phyloP scores from a whole-genome alignment of 2,113 vertebrate genomes.

The Hemicordylus capensis region DNA sequence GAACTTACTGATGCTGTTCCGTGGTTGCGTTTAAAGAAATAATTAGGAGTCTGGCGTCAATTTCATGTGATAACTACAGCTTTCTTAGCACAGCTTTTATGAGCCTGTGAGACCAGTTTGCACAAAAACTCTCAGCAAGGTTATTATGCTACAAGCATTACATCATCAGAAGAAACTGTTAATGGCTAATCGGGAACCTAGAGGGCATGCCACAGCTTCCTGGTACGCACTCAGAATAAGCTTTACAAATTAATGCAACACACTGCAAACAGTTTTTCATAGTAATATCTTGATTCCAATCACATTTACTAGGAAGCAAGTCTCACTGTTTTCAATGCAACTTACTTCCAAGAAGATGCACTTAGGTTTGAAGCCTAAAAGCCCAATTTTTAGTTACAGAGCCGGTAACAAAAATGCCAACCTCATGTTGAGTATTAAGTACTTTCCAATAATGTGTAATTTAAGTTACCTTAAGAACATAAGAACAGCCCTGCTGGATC shows the following conservation, averaged over 20 bases:
- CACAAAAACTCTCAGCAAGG: slow-evolving; percentile 56
- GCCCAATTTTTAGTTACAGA: not conserved
- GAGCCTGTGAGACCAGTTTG: slow-evolving; percentile 70
- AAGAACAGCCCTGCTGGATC: too few relatives aligned
- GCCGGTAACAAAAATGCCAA: not conserved
- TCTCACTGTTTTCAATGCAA: not conserved
- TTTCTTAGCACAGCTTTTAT: slow-evolving; percentile 58
- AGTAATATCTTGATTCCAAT: not conserved
- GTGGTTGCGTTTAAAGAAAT: slow-evolving; percentile 62
- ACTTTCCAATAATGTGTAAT: too few relatives aligned
- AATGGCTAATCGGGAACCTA: slow-evolving; percentile 31
- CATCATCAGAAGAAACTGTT: slow-evolving; percentile 43
- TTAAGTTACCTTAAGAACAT: too few relatives aligned
- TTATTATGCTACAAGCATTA: slow-evolving; percentile 43
- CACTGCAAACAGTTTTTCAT: slow-evolving; percentile 36
- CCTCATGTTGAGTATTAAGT: not conserved
- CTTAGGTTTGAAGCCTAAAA: not conserved
- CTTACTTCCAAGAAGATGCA: not conserved
- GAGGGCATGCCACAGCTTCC: slow-evolving; percentile 31
- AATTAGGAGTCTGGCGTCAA: slow-evolving; percentile 69
- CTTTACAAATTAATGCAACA: slow-evolving; percentile 45
- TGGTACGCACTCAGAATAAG: slow-evolving; percentile 22
- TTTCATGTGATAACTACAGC: slow-evolving; percentile 60
- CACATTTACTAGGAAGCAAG: not conserved
- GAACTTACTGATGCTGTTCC: slow-evolving; percentile 36